Percentiles rank a stretch among this genome's conserved stretches.
These are phyloP conservation scores for Colistium nudipinnis DNA, from an alignment of 2,113 vertebrate species.

Conservation along the genomic window DNA sequence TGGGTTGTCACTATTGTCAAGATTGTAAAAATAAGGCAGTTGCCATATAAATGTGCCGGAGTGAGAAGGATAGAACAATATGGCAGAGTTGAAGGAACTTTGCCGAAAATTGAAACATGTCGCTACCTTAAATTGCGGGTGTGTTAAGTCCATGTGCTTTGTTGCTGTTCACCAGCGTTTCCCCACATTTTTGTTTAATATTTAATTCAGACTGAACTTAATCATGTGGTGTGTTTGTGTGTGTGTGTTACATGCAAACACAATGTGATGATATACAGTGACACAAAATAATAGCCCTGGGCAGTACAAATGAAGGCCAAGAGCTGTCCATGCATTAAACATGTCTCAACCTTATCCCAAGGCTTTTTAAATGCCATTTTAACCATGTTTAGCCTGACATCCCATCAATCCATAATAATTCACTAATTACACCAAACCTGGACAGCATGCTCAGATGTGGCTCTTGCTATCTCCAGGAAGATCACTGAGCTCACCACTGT, in stretches of 20 bases:
- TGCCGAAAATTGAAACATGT: not conserved
- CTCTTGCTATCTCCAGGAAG: conserved; percentile 18
- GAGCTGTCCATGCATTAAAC: not conserved
- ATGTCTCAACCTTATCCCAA: not conserved
- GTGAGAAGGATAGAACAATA: not conserved
- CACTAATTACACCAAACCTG: conserved; percentile 50
- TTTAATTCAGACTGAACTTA: not conserved
- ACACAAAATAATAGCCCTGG: not conserved
- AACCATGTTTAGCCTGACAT: conserved; percentile 50
- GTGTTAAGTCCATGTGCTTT: too few species aligned
- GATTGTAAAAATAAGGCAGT: not conserved
- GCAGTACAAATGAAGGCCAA: not conserved
- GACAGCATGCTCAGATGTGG: conserved; percentile 1
- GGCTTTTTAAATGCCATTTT: not conserved
- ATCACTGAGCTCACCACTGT: conserved; percentile 18
- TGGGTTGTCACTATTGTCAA: not conserved
- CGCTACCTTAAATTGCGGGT: not conserved
- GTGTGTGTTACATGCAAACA: not conserved
- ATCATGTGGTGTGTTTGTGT: too few species aligned
- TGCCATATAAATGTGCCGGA: too few species aligned
- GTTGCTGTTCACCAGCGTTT: not conserved
- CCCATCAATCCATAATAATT: conserved; percentile 43
- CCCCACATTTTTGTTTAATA: not conserved
- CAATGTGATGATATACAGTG: not conserved
- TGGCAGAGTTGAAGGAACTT: not conserved